These are phyloP conservation scores for Siniperca undulata DNA, from an alignment of 2,797 vertebrate species.

Conservation along the genomic window DNA sequence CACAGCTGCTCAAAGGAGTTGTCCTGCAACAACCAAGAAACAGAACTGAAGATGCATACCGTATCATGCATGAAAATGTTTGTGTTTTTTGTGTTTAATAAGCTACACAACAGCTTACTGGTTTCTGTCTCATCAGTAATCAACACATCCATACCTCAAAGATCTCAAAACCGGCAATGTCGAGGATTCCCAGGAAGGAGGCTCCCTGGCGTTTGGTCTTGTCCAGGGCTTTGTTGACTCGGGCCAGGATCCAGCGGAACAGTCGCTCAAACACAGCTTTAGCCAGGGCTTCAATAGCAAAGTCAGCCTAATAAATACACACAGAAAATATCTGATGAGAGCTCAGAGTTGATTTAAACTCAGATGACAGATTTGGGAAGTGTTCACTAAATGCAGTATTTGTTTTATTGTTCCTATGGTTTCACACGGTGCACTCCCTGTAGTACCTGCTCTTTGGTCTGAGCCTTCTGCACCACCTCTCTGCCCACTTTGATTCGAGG, in stretches of 20 bases:
- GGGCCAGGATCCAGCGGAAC: conserved; percentile 94
- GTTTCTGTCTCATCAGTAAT: not conserved
- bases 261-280: conserved; percentile 96
- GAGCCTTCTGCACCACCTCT: conserved; percentile 97
- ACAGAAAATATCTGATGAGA: conserved; percentile 3
- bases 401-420: not conserved
- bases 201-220: conserved; percentile 97
- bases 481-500: conserved; percentile 98
- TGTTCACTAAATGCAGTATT: not conserved
- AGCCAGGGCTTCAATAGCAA: conserved; percentile 94
- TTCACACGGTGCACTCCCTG: not conserved
- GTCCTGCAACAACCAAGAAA: conserved; percentile 80
- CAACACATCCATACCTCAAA: conserved; percentile 88
- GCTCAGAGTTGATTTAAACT: not conserved
- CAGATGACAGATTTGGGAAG: not conserved
- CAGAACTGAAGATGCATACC: not conserved
- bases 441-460: conserved; percentile 97
- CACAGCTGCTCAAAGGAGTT: conserved; percentile 96
- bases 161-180: conserved; percentile 98
- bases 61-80: not conserved
- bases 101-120: not conserved
- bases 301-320: conserved; percentile 89
- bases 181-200: conserved; percentile 96
- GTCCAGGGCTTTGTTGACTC: conserved; percentile 96
- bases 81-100: not conserved